Base-by-base conservation (phyloP, 2,113 vertebrate species). In the Acanthisitta chloris region DNA sequence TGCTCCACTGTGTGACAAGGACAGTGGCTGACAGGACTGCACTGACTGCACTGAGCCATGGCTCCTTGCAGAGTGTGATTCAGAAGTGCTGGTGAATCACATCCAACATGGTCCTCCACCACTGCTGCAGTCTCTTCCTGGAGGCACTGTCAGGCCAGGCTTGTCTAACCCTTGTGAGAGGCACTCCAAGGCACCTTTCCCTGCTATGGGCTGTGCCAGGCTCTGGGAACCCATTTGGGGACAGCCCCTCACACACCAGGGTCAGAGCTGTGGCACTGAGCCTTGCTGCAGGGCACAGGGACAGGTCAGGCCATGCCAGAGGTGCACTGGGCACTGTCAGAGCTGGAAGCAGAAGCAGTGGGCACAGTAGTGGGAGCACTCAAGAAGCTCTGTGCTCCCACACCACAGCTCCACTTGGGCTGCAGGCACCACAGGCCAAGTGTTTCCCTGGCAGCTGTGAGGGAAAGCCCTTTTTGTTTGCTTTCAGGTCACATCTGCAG, bases 31-130 rank as follows among this genome's bases (percentile, higher is more conserved):
- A n/a, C n/a, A n/a, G n/a, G n/a, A n/a, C n/a, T n/a, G n/a, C n/a
- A n/a, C n/a, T n/a, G n/a, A n/a, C n/a, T n/a, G n/a, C 12, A 31
- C 11, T 23, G 6, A 3, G 43, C 51, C 1, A 1, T 0, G 3
- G 25, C 15, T 86, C 42, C 72, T 66, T 1, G 2, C 38, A 33
- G 16, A 49, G 9, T 2, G 1, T 6, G 0, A 1, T 34, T 66
- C 26, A 0, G 51, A 13, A 20, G 0, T 69, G 57, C 43, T 28
- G 10, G 3, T 79, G 71, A 59, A 51, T 71, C 48, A 21, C 36
- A 90, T 25, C 43, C 80, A 69, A 20, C 18, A 5, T 3, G 40
- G 55, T 52, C 62, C 66, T 65, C 61, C 74, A 65, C 15, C 0
- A 0, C 31, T 46, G 82, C 45, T 0, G 1, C 21, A 86, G 43